Evolutionary conservation across 2,797 vertebrate species (phyloP).

Genomic region (Apodemus agrarius): DNA sequence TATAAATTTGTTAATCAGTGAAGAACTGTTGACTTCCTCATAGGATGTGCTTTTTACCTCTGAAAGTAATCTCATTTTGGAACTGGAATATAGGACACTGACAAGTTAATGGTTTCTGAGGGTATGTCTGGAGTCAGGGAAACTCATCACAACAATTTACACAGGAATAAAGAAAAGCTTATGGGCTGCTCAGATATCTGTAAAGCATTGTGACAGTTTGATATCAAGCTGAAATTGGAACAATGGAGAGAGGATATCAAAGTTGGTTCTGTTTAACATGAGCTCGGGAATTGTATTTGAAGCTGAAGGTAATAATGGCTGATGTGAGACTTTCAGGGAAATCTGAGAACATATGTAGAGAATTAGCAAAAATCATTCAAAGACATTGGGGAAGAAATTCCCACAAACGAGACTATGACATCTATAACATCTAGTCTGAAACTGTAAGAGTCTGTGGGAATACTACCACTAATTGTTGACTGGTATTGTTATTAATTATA

Average conservation of each 20-base stretch:
- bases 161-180: background rate
- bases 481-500: background rate
- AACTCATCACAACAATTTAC: background rate
- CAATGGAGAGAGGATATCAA: background rate
- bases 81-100: background rate
- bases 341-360: background rate
- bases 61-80: background rate
- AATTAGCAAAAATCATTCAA: background rate
- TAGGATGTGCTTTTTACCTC: background rate
- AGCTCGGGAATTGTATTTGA: background rate
- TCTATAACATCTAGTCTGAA: background rate
- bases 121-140: background rate
- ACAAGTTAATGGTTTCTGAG: background rate
- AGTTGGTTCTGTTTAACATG: background rate
- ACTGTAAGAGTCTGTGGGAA: background rate
- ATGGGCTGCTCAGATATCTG: background rate
- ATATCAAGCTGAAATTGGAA: background rate
- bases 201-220: background rate
- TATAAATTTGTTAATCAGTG: background rate
- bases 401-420: background rate
- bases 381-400: background rate
- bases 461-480: background rate
- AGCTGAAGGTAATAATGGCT: background rate
- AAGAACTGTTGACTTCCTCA: background rate
- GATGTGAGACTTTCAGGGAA: background rate